Percentiles rank a stretch among this genome's conserved stretches.
Conservation (phyloP, 1,140 invertebrate species). For the Bombus confusus region DNA sequence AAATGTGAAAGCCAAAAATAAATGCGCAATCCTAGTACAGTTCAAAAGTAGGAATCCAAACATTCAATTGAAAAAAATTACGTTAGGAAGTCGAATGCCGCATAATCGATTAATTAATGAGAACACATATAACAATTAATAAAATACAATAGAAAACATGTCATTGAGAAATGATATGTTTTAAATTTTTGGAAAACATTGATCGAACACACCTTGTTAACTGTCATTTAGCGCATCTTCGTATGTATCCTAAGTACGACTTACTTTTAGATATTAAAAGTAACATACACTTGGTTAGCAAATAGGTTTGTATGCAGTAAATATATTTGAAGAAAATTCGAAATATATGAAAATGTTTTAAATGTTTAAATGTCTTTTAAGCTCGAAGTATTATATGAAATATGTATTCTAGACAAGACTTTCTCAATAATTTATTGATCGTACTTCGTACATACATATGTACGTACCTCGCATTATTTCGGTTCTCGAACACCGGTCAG, state of each 20-base stretch:
- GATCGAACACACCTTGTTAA: slow-evolving; percentile 26
- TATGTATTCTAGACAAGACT: slow-evolving; percentile 3
- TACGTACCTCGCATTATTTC: slow-evolving; percentile 67
- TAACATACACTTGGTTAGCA: neutral
- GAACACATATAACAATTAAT: neutral
- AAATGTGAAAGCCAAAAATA: slow-evolving; percentile 2
- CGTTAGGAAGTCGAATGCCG: neutral
- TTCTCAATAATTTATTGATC: slow-evolving; percentile 78
- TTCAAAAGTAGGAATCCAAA: slow-evolving; percentile 3
- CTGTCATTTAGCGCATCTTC: slow-evolving; percentile 24
- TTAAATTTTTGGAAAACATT: neutral
- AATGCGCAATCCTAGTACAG: neutral
- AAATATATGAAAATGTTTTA: neutral
- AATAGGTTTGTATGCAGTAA: neutral
- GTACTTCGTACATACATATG: slow-evolving; percentile 52
- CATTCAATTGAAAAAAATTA: neutral
- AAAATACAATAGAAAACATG: neutral
- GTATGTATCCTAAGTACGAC: neutral
- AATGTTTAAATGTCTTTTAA: neutral
- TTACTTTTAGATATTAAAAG: slow-evolving; percentile 15
- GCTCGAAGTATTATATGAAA: neutral
- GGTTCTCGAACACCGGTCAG: slow-evolving; percentile 41
- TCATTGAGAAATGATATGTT: neutral
- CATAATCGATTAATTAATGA: neutral
- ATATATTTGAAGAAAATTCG: neutral